These are phyloP conservation scores for Chloroceryle aenea DNA, from an alignment of 2,113 vertebrate genomes.

Conservation along the genomic window DNA sequence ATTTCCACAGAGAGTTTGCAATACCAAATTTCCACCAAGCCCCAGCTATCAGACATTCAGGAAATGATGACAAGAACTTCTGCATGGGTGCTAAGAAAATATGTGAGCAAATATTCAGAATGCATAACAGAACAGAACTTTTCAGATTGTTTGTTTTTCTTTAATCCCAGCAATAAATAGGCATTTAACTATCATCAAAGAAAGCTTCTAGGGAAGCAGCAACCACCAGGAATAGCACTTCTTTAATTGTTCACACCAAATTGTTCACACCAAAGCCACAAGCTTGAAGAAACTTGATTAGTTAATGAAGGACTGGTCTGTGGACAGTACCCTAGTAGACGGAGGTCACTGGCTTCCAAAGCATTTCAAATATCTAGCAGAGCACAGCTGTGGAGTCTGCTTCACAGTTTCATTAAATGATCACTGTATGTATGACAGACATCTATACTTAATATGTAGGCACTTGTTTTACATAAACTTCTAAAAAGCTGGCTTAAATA, in stretches of 20 bases:
- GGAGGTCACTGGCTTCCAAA: not conserved
- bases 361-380: not conserved
- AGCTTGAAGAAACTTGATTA: not conserved
- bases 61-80: not conserved
- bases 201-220: not conserved
- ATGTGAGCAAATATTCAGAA: not conserved
- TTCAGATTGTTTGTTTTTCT: not conserved
- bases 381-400: not conserved
- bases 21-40: not conserved
- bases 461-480: not conserved
- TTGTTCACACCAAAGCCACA: not conserved
- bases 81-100: not conserved
- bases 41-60: not conserved
- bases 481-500: not conserved
- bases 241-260: not conserved
- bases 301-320: not conserved
- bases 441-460: not conserved
- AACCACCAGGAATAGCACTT: not conserved
- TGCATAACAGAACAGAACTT: not conserved
- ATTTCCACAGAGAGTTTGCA: not conserved
- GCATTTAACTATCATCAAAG: not conserved
- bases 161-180: not conserved
- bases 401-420: not conserved
- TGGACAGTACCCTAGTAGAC: not conserved
- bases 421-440: not conserved